Evolutionary conservation across 2,113 vertebrate genomes (phyloP).

Genomic region (Hymenochirus boettgeri): DNA sequence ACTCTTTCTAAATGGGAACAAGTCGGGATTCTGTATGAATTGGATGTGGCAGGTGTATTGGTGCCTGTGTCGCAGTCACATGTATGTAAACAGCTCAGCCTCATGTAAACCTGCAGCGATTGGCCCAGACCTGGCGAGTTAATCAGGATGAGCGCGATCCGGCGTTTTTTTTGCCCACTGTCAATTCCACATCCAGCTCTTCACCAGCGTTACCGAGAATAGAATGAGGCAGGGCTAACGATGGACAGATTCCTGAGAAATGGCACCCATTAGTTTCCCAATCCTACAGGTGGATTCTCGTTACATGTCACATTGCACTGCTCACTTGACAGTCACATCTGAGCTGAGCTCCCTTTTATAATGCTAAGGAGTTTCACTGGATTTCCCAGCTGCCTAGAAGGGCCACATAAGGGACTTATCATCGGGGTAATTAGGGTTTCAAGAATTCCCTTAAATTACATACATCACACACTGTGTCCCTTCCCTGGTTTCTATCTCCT

Average conservation of each 20-base stretch:
- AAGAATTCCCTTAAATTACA: constrained; percentile 10
- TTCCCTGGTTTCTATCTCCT: too few relatives aligned
- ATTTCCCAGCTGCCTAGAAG: constrained; percentile 26
- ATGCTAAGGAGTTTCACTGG: constrained; percentile 33
- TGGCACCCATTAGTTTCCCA: constrained; percentile 50
- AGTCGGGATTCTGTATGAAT: constrained; percentile 1
- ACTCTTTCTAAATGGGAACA: too few relatives aligned
- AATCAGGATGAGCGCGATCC: neutral
- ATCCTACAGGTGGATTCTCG: constrained; percentile 58
- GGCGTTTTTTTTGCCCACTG: constrained; percentile 5
- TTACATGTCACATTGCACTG: constrained; percentile 48
- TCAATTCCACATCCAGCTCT: constrained; percentile 3
- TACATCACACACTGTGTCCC: too few relatives aligned
- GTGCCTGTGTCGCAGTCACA: neutral
- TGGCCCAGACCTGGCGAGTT: neutral
- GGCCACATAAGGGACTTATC: constrained; percentile 29
- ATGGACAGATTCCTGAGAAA: constrained; percentile 33
- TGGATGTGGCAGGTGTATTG: constrained; percentile 18
- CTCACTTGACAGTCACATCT: constrained; percentile 42
- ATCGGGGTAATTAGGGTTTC: constrained; percentile 24
- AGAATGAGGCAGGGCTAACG: constrained; percentile 50
- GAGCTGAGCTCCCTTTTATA: constrained; percentile 19
- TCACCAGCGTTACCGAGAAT: constrained; percentile 19
- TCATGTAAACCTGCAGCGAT: neutral
- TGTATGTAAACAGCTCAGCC: neutral